Base-by-base conservation (phyloP, 2,888 invertebrate genomes). In the Cephus pygmeus region DNA sequence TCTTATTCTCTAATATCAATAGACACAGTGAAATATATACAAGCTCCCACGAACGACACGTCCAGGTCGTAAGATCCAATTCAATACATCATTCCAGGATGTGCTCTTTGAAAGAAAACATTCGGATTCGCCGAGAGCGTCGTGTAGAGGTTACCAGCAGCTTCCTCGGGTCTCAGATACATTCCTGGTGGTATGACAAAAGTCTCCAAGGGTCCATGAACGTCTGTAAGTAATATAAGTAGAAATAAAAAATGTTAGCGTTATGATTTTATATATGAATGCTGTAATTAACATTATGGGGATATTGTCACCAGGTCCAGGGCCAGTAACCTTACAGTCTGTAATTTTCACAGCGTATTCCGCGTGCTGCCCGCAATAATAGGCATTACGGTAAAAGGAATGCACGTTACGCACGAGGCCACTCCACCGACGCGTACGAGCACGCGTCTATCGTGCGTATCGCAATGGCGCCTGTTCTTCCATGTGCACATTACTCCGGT, bases 61-160 rank as follows among this genome's bases (percentile, higher is more conserved):
- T 56, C 15, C 74, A 56, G 23, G 12, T 68, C 68, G 79, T 56
- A 23, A 6, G 33, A 36, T n/a, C 74, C 31, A 31, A 76, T 33
- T 95, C 93, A 97, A 92, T 97, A 97, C 95, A 97, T 97, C 96
- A 97, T 97, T 92, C 97, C 97, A 85, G 96, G 96, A 93, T 97
- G 97, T 87, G 97, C 94, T 88, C 97, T 94, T 92, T 97, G 97
- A 92, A 97, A 97, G 92, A 96, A 97, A 84, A 97, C 97, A 93
- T 97, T 97, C 85, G 97, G 97, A 93, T 97, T 97, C 92, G 95
- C 96, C 92, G 97, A 97, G 92, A 97, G 93, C 85, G 96, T 97
- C 88, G 97, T 96, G 92, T 97, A 97, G 88, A 96, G 94, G 92
- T 95, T 96, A 87, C 95, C 95, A 33, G 90, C 84, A 33, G 90